These are phyloP conservation scores for Chamaea fasciata DNA, from an alignment of 2,113 vertebrate species.

Conservation along the genomic window DNA sequence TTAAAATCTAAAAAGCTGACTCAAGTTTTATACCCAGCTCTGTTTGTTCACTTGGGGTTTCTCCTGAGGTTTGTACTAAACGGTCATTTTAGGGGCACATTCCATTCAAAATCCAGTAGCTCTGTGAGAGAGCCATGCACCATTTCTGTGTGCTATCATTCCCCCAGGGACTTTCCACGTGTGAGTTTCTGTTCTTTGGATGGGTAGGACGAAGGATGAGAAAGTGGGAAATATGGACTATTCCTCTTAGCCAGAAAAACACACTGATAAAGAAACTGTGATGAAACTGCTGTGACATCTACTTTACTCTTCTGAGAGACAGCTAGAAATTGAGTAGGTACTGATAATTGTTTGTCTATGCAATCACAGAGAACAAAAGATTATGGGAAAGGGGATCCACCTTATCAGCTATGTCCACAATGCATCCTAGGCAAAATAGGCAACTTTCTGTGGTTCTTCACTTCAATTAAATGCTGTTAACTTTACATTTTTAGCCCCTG, in stretches of 20 bases:
- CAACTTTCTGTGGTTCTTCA: not conserved
- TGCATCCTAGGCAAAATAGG: not conserved
- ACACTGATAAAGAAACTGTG: not conserved
- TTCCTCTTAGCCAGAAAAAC: not conserved
- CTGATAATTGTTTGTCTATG: not conserved
- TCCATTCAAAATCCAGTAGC: not conserved
- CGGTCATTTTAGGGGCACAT: not conserved
- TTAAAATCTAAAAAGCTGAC: not conserved
- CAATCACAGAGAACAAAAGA: not conserved
- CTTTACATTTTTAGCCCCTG: not conserved
- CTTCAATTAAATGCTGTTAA: not conserved
- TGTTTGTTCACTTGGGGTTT: not conserved
- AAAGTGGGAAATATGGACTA: not conserved
- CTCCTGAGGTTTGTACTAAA: not conserved
- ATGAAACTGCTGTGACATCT: not conserved
- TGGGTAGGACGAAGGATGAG: not conserved
- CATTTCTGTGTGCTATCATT: not conserved
- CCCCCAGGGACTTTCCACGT: not conserved
- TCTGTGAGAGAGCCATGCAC: not conserved
- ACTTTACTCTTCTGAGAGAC: not conserved
- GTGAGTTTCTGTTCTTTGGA: not conserved
- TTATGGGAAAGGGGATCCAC: not conserved
- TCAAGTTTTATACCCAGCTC: not conserved
- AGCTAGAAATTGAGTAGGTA: not conserved
- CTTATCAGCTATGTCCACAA: not conserved